A percentile compares a stretch with the other conserved stretches of the same genome.
Conservation (phyloP, 2,113 vertebrate species). For the Halcyon malimbica region DNA sequence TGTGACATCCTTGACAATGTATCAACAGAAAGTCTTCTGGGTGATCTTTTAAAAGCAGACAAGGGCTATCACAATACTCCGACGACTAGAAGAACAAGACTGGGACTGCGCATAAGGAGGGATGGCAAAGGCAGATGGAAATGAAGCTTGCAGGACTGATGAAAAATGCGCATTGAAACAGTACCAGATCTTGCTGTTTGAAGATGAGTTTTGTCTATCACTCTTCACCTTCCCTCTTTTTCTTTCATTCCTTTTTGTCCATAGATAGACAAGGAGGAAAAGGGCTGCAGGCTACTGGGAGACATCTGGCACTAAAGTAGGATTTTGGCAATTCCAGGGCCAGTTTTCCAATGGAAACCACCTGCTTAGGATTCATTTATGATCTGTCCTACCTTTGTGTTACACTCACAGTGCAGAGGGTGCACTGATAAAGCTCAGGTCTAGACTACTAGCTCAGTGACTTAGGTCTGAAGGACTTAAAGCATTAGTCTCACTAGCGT, state of each 20-base stretch:
- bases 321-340: not conserved
- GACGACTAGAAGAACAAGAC: not conserved
- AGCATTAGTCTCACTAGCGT: not conserved
- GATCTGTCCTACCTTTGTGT: not conserved
- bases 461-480: not conserved
- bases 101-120: accelerated
- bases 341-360: not conserved
- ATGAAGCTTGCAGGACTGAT: not conserved
- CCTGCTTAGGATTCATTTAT: not conserved
- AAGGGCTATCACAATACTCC: not conserved
- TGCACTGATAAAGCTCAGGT: not conserved
- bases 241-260: not conserved
- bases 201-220: not conserved
- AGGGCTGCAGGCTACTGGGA: not conserved
- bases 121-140: not conserved
- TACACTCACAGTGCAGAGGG: not conserved
- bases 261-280: not conserved
- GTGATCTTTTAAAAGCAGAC: not conserved
- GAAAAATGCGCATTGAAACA: not conserved
- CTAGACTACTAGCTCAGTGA: not conserved
- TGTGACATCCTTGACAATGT: not conserved
- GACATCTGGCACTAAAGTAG: not conserved
- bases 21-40: not conserved
- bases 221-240: not conserved
- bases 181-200: not conserved